phyloP scores from a whole-genome alignment of 2,797 vertebrate genomes.

The Austrolebias charrua region DNA sequence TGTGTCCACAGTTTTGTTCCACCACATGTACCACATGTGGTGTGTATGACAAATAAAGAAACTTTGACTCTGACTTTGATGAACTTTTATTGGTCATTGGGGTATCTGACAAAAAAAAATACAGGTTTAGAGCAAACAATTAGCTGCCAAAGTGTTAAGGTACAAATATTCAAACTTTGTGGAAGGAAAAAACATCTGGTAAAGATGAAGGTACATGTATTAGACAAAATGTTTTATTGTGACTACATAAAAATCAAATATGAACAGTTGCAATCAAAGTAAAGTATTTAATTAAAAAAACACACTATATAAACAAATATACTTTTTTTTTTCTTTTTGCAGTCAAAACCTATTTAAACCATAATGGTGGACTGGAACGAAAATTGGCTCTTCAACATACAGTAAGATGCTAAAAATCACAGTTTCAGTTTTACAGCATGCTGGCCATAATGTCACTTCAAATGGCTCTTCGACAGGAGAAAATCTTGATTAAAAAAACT shows the following conservation, averaged over 20 bases:
- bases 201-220: slow-evolving; percentile 1
- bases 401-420: slow-evolving; percentile 33
- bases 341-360: neutral
- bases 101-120: neutral
- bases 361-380: neutral
- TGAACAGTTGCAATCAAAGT: slow-evolving; percentile 11
- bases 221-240: slow-evolving; percentile 32
- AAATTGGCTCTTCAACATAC: slow-evolving; percentile 7
- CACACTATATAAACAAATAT: slow-evolving; percentile 5
- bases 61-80: too few species aligned
- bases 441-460: slow-evolving; percentile 11
- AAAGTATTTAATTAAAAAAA: slow-evolving; percentile 1
- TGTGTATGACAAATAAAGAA: too few species aligned
- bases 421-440: slow-evolving; percentile 12
- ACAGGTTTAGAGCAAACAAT: slow-evolving; percentile 24
- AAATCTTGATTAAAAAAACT: neutral
- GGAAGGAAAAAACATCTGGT: too few species aligned
- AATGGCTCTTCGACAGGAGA: slow-evolving; percentile 27
- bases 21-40: too few species aligned
- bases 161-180: neutral
- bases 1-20: too few species aligned
- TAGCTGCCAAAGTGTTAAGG: neutral
- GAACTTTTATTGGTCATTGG: too few species aligned
- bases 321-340: neutral
- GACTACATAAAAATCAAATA: slow-evolving; percentile 17